Conservation (phyloP, 2,888 invertebrate species). For the Rhagophthalmus giganteus region DNA sequence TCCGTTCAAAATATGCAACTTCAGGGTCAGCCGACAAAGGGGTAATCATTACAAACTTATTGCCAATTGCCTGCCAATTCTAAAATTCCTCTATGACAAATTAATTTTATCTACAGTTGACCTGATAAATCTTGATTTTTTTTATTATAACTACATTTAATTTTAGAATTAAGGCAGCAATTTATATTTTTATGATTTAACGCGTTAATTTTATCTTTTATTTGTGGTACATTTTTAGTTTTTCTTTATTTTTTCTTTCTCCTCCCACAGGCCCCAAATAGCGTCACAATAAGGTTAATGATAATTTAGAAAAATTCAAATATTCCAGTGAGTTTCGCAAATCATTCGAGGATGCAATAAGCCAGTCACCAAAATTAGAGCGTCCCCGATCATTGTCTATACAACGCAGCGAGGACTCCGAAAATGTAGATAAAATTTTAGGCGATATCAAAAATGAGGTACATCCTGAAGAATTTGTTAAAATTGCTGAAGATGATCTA, state of each 20-base stretch:
- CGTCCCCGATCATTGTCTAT: constrained; percentile 59
- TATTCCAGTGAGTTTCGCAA: constrained; percentile 47
- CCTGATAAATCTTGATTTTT: constrained; percentile 20
- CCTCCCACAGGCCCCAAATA: constrained; percentile 50
- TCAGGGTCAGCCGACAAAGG: constrained; percentile 7
- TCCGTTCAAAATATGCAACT: constrained; percentile 9
- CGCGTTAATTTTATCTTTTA: constrained; percentile 8
- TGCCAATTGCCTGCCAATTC: constrained; percentile 12
- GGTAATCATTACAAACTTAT: constrained; percentile 6
- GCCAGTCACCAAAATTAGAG: constrained; percentile 48
- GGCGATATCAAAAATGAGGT: constrained; percentile 35
- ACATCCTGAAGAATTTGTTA: constrained; percentile 17
- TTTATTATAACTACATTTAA: constrained; percentile 2
- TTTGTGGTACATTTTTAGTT: constrained; percentile 9
- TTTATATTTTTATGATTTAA: no score
- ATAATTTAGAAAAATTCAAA: constrained; percentile 37
- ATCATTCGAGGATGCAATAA: constrained; percentile 23
- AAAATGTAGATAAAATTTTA: constrained; percentile 26
- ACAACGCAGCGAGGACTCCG: constrained; percentile 56
- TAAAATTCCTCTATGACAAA: constrained; percentile 11
- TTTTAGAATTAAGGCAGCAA: constrained; percentile 18
- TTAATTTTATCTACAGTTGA: no score
- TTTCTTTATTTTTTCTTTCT: constrained; percentile 40
- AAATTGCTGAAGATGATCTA: constrained; percentile 24
- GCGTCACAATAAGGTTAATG: constrained; percentile 51